These are phyloP conservation scores for Tuta absoluta DNA, from an alignment of 2,888 invertebrate genomes.

Conservation along the genomic window DNA sequence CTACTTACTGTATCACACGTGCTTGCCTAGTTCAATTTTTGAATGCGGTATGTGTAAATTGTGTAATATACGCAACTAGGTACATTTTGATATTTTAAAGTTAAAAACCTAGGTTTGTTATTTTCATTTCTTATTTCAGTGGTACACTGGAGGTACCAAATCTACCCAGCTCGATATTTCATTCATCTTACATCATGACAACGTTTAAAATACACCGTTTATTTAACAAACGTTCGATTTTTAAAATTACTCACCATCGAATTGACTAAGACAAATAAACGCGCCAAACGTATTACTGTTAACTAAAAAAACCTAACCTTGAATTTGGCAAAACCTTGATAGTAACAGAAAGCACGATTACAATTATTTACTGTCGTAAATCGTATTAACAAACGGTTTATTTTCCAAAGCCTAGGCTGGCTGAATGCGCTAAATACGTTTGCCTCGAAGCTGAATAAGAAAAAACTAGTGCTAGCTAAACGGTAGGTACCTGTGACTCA, in stretches of 20 bases:
- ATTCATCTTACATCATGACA: too few relatives aligned
- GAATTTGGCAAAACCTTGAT: constrained; percentile 43
- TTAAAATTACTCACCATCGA: neutral
- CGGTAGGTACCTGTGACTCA: neutral
- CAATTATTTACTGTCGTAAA: constrained; percentile 71
- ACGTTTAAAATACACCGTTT: too few relatives aligned
- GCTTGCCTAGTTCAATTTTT: too few relatives aligned
- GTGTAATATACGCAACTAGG: too few relatives aligned
- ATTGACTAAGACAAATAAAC: neutral
- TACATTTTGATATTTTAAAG: too few relatives aligned
- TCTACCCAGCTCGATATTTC: too few relatives aligned
- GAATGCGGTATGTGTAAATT: too few relatives aligned
- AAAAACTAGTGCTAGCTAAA: neutral
- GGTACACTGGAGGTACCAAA: too few relatives aligned
- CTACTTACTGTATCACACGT: too few relatives aligned
- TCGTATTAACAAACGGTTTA: constrained; percentile 63
- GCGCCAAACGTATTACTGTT: constrained; percentile 1
- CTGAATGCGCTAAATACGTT: constrained; percentile 39
- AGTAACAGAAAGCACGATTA: constrained; percentile 47
- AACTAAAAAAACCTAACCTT: constrained; percentile 39
- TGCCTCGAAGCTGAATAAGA: constrained; percentile 20
- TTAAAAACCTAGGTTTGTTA: too few relatives aligned
- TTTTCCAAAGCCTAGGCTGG: constrained; percentile 58
- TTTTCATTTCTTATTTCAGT: too few relatives aligned
- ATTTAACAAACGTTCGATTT: neutral